Evolutionary conservation across 2,113 vertebrate genomes (phyloP).

Genomic region (Hippocampus guttulatus): DNA sequence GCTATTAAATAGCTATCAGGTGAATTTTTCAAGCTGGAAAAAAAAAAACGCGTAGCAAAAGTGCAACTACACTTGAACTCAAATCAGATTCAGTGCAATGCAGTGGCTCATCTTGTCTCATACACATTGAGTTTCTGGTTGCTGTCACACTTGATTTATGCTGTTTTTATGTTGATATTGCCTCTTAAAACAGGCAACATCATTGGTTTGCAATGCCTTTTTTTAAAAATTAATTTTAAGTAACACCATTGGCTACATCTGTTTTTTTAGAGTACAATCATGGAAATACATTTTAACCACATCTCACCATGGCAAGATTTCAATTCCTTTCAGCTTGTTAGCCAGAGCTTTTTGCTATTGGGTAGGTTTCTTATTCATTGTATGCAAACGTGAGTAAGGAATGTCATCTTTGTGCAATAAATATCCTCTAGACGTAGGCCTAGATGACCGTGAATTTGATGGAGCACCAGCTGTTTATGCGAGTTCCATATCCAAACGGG

Average conservation of each 20-base stretch:
- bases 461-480: conserved; percentile 33
- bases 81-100: conserved; percentile 2
- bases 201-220: conserved; percentile 10
- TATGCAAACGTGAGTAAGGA: conserved; percentile 54
- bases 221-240: neutral
- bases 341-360: conserved; percentile 13
- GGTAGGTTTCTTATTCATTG: conserved; percentile 19
- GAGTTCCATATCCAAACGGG: conserved; percentile 3
- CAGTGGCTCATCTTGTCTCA: neutral
- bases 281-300: conserved; percentile 3
- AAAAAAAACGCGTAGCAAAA: neutral
- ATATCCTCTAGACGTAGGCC: conserved; percentile 32
- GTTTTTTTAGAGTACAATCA: conserved; percentile 3
- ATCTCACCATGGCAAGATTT: neutral
- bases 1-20: conserved; percentile 6
- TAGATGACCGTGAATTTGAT: conserved; percentile 27
- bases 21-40: conserved; percentile 7
- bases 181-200: neutral
- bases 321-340: conserved; percentile 7
- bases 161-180: neutral
- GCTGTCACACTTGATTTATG: neutral
- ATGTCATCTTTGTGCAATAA: conserved; percentile 62
- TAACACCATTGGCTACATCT: conserved; percentile 14
- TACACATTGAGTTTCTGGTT: neutral
- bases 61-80: neutral